Evolutionary conservation across 1,140 invertebrate genomes (phyloP), one percentile per base, ranked within the genome.

Genomic region (Magallana angulata): DNA sequence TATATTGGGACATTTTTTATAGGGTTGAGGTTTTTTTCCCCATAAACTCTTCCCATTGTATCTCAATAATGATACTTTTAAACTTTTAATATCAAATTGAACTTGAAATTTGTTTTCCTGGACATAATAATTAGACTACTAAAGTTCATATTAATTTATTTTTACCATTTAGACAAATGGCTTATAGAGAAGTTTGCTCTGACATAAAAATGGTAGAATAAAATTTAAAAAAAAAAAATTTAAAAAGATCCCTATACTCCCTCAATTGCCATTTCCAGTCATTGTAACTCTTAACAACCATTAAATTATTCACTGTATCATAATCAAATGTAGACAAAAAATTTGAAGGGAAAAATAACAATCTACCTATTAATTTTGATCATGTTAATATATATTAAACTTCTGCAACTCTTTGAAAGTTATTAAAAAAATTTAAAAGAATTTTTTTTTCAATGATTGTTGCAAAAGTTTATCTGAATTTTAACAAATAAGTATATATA

Each of bases 351-450:
- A 24, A 76, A 8, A 76, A 76, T 12, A 76, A 24, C 24, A 11
- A 24, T 24, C 18, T 76, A 76, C 68, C 30, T 48, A 36, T 12
- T 48, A 76, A 76, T 76, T 76, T 76, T 76, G 68, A 76, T 76
- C 68, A 76, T 76, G 68, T 76, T 76, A 12, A 76, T 76, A 12
- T 76, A 11, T 76, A 12, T 76, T 30, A 18, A 76, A 76, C 68
- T 12, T 76, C 30, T 36, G 68, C 68, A 76, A 76, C 30, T 30
- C 30, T 76, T 30, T 30, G 11, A 62, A 8, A 30, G 11, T 36
- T 76, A 30, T 4, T 0, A 48, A 48, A 48, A 48, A 48, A 48
- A 48, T 48, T 48, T 48, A 4, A 48, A 48, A 6, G 30, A 76
- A 30, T 9, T 76, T 36, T 30, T 76, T 24, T 12, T 30, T 76